Evolutionary conservation across 2,113 vertebrate species (phyloP).

Genomic region (Poecile atricapillus): DNA sequence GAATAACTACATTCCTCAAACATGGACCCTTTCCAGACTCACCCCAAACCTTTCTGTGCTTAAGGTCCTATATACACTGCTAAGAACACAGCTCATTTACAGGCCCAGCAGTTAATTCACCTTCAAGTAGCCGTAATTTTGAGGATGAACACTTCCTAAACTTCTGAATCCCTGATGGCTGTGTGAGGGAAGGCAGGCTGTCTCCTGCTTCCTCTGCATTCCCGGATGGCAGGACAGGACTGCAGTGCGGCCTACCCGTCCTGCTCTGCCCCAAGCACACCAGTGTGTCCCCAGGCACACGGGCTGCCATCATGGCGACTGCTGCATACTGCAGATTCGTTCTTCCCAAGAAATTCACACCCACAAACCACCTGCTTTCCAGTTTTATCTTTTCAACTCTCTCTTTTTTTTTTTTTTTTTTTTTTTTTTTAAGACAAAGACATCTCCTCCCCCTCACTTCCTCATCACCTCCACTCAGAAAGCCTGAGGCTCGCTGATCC

Average conservation of each 20-base stretch:
- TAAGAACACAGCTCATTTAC: background rate
- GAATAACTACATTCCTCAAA: conserved; percentile 44
- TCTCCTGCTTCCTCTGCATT: background rate
- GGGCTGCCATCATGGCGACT: background rate
- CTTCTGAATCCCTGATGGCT: background rate
- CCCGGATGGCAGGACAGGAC: background rate
- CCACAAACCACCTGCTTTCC: background rate
- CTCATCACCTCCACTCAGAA: background rate
- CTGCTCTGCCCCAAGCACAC: background rate
- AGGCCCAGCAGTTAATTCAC: background rate
- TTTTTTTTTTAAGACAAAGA: background rate
- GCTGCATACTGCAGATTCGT: background rate
- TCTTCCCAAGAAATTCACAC: background rate
- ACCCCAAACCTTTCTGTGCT: conserved; percentile 10
- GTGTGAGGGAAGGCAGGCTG: background rate
- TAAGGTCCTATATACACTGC: background rate
- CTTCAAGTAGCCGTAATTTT: background rate
- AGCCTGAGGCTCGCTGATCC: background rate
- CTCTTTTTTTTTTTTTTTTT: background rate
- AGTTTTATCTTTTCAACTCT: background rate
- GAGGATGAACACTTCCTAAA: background rate
- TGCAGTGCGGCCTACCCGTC: background rate
- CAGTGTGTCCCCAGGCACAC: background rate
- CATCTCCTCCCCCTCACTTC: background rate
- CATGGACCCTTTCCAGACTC: conserved; percentile 35